Percentiles rank a stretch among this genome's conserved stretches.
Evolutionary conservation across 2,888 invertebrate genomes (phyloP).

Genomic region (Tridacna gigas): DNA sequence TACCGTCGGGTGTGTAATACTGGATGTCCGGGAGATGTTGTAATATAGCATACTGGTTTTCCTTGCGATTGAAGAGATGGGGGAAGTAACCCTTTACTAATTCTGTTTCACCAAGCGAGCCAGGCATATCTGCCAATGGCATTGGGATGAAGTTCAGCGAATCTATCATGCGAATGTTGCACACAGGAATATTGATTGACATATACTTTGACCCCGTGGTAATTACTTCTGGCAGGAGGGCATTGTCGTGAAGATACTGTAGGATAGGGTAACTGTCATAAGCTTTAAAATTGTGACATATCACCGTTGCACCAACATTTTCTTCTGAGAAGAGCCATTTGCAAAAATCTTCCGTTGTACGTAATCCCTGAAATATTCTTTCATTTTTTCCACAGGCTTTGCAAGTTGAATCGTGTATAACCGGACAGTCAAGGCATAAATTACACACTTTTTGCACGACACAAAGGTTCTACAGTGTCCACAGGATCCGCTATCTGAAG

Average conservation of each 20-base stretch:
- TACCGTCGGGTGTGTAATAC: constrained; percentile 57
- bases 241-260: constrained; percentile 49
- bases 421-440: constrained; percentile 22
- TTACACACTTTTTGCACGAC: constrained; percentile 49
- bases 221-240: constrained; percentile 49
- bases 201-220: constrained; percentile 29
- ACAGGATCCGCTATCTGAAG: background rate
- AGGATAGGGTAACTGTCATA: constrained; percentile 60
- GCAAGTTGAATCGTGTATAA: constrained; percentile 27
- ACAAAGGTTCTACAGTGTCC: constrained; percentile 43
- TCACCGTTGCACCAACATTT: constrained; percentile 45
- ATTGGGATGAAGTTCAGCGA: constrained; percentile 59
- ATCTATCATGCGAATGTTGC: constrained; percentile 52
- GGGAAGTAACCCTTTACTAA: constrained; percentile 59
- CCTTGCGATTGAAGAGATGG: constrained; percentile 55
- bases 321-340: constrained; percentile 58
- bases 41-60: constrained; percentile 44
- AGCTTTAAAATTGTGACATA: constrained; percentile 62
- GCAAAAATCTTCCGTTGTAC: constrained; percentile 47
- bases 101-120: constrained; percentile 52
- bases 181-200: constrained; percentile 38
- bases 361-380: constrained; percentile 25
- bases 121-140: constrained; percentile 52
- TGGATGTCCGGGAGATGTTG: constrained; percentile 47
- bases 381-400: constrained; percentile 52